Evolutionary conservation across 2,888 invertebrate species (phyloP).

Genomic region (Strigamia transsilvanica): DNA sequence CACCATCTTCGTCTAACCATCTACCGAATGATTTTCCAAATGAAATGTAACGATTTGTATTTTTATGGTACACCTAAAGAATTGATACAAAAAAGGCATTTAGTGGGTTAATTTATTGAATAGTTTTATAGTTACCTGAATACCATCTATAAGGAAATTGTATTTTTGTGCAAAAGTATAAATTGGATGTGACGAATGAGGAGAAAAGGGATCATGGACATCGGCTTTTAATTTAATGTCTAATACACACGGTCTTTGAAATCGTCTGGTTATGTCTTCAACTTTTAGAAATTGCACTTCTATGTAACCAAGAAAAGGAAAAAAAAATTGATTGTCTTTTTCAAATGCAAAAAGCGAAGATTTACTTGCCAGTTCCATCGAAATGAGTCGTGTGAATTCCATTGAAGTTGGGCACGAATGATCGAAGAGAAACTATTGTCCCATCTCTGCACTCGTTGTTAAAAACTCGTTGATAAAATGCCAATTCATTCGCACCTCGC

Average conservation of each 20-base stretch:
- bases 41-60: constrained; percentile 28
- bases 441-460: background rate
- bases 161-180: constrained; percentile 38
- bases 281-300: constrained; percentile 52
- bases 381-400: constrained; percentile 35
- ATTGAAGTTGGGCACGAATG: constrained; percentile 24
- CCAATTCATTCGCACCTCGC: constrained; percentile 52
- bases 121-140: constrained; percentile 36
- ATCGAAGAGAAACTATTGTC: background rate
- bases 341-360: background rate
- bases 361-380: constrained; percentile 34
- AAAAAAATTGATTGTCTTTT: background rate
- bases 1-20: constrained; percentile 22
- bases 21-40: constrained; percentile 50
- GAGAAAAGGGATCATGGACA: constrained; percentile 51
- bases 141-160: constrained; percentile 52
- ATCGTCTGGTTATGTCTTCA: constrained; percentile 50
- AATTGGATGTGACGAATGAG: constrained; percentile 30
- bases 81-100: background rate
- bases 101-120: no score
- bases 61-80: constrained; percentile 51
- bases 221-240: constrained; percentile 54
- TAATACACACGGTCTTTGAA: constrained; percentile 50
- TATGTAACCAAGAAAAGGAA: background rate
- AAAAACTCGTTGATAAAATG: constrained; percentile 52